Conservation (phyloP, 1,140 invertebrate species). For the Scaptomyza graminum region DNA sequence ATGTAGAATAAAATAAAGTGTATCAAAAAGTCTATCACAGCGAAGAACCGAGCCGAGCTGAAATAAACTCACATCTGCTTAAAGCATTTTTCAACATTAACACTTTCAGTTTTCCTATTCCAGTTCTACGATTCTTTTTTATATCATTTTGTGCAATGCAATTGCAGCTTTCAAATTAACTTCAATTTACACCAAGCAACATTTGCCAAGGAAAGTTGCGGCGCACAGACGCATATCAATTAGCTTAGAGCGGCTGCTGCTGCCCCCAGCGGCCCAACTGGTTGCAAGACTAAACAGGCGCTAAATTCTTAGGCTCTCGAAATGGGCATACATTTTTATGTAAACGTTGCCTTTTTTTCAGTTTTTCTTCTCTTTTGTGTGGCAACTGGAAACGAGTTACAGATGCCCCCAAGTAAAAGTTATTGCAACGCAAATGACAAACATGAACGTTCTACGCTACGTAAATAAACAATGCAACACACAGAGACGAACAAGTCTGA, state of each 20-base stretch:
- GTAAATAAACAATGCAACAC: constrained; percentile 60
- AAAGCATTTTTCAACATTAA: constrained; percentile 20
- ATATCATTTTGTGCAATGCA: constrained; percentile 57
- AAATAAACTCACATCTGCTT: constrained; percentile 16
- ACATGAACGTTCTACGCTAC: constrained; percentile 55
- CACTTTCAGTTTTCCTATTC: constrained; percentile 43
- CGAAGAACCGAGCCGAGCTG: neutral
- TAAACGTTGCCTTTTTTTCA: constrained; percentile 41
- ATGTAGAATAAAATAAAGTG: too few species aligned
- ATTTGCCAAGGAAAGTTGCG: constrained; percentile 7
- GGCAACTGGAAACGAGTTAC: constrained; percentile 54
- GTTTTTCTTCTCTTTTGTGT: neutral
- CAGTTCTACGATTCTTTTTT: neutral
- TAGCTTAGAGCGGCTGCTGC: constrained; percentile 40
- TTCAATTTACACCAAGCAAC: constrained; percentile 65
- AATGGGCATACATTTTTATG: constrained; percentile 58
- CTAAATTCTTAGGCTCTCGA: constrained; percentile 47
- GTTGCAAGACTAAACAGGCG: constrained; percentile 47
- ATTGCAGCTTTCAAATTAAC: constrained; percentile 70
- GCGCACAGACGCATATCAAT: constrained; percentile 58
- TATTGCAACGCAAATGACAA: constrained; percentile 79
- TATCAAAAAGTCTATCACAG: too few species aligned
- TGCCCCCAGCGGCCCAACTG: neutral
- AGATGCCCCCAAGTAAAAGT: constrained; percentile 71
- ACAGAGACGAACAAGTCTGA: constrained; percentile 4